phyloP scores from a whole-genome alignment of 2,113 vertebrate species.

The Caretta caretta region DNA sequence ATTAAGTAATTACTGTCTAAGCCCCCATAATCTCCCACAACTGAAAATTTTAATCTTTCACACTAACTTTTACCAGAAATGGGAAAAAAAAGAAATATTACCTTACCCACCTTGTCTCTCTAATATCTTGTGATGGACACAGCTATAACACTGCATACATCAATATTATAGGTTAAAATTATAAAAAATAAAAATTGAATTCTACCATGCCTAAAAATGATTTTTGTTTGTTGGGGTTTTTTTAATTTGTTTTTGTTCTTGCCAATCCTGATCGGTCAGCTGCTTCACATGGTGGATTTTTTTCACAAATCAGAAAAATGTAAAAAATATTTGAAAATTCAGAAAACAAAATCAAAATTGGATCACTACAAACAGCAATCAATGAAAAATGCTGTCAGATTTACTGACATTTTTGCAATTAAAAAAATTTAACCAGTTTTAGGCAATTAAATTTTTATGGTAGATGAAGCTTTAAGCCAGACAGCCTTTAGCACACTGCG shows the following conservation, averaged over 20 bases:
- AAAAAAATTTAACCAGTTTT: not conserved
- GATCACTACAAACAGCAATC: not conserved
- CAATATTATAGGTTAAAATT: too few relatives aligned
- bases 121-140: too few relatives aligned
- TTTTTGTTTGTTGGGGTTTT: too few relatives aligned
- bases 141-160: too few relatives aligned
- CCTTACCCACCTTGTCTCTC: too few relatives aligned
- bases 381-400: not conserved
- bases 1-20: too few relatives aligned
- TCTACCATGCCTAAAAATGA: too few relatives aligned
- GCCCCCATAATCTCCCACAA: too few relatives aligned
- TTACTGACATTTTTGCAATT: not conserved
- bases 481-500: not conserved
- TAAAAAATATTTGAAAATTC: not conserved
- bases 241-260: not conserved
- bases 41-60: too few relatives aligned
- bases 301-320: not conserved
- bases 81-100: too few relatives aligned
- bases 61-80: too few relatives aligned
- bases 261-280: not conserved
- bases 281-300: not conserved
- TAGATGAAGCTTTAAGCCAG: not conserved
- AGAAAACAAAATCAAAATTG: not conserved
- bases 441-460: accelerated
- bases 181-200: too few relatives aligned